Evolutionary conservation across 1,140 invertebrate species (phyloP).

Genomic region (Reticulitermes speratus): DNA sequence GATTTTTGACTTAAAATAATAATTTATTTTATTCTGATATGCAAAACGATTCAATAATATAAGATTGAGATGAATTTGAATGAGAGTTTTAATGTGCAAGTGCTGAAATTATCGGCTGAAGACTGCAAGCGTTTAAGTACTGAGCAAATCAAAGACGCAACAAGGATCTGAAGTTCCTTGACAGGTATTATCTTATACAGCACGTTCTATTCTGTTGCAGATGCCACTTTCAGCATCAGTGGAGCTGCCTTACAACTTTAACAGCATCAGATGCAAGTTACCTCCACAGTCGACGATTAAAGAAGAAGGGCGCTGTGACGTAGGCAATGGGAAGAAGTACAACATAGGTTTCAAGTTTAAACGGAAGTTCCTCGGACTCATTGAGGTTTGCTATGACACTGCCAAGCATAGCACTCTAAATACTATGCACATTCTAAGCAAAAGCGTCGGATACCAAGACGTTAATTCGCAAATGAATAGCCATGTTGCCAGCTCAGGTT

Average conservation of each 20-base stretch:
- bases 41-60: no score
- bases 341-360: slow-evolving; percentile 34
- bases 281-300: slow-evolving; percentile 31
- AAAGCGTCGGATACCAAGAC: slow-evolving; percentile 30
- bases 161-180: no score
- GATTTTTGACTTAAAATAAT: no score
- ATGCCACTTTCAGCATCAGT: background rate
- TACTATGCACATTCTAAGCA: slow-evolving; percentile 31
- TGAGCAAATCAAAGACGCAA: no score
- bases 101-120: no score
- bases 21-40: no score
- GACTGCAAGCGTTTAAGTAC: no score
- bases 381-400: slow-evolving; percentile 38
- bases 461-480: slow-evolving; percentile 29
- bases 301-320: slow-evolving; percentile 30
- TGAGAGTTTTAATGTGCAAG: no score
- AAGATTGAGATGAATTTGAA: no score
- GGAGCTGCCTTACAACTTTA: background rate
- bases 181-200: no score
- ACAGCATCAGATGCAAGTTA: background rate
- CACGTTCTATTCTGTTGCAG: background rate
- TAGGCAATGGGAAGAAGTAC: slow-evolving; percentile 27
- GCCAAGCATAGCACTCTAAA: slow-evolving; percentile 32
- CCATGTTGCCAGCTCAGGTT: slow-evolving; percentile 37
- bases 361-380: slow-evolving; percentile 34